Evolutionary conservation across 2,797 vertebrate species (phyloP), one percentile per base, ranked within the genome.

Genomic region (Scarus forsteni): DNA sequence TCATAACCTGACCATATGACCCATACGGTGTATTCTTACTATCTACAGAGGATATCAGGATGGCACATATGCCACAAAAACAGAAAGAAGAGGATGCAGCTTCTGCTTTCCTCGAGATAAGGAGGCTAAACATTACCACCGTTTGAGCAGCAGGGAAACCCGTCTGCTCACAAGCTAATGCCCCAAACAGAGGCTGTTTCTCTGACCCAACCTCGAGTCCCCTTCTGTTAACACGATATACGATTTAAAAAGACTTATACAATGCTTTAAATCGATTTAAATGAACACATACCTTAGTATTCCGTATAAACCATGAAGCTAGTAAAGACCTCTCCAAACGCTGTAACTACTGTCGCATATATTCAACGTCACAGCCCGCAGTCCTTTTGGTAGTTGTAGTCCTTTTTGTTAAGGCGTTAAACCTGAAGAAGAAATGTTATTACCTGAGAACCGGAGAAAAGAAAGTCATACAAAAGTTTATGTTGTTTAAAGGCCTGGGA

Each of bases 371-470:
- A 88, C 6, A 7, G 0, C 0, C 10, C 10, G 3, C 3, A 2
- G 11, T 35, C 59, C 51, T 35, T 11, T 8, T 83, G 90, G 92
- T 89, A 88, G 38, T 71, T 85, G 91, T 88, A 91, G 91, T 94
- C 55, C 13, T 50, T 27, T 0, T 0, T 35, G 6, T 16, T 14
- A 1, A 1, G 0, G 8, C 0, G 43, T 5, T 3, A 3, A 63
- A 2, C 15, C 15, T 0, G 0, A 0, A 27, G 10, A 27, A 1
- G 5, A 36, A 16, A 15, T 2, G 8, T 2, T 6, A 10, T 11
- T n/a, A 3, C 3, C 3, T 40, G 45, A 0, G 14, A 65, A 58
- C 10, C 3, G 1, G 2, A 10, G 1, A 1, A 9, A 1, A 10
- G 19, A 3, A 5, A 0, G 0, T n/a, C 3, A 9, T 4, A 10